A percentile compares a stretch with the other conserved stretches of the same genome.
phyloP scores from a whole-genome alignment of 1,140 invertebrate species.

The Planococcus citri region DNA sequence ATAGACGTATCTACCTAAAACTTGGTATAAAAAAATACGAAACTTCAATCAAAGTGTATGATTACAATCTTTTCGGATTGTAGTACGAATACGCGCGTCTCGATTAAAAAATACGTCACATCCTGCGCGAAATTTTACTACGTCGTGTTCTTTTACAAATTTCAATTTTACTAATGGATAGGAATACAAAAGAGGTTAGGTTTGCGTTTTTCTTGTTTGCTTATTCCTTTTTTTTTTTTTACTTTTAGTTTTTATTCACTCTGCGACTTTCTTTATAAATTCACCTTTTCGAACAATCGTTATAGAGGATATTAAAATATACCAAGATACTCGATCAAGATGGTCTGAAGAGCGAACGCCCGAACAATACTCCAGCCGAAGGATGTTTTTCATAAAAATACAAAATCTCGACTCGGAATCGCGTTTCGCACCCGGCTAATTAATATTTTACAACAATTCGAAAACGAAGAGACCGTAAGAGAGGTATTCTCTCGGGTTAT shows the following conservation, averaged over 20 bases:
- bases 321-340: not conserved
- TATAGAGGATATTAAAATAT: slow-evolving; percentile 2
- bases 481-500: too few species aligned
- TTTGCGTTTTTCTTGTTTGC: not conserved
- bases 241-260: too few species aligned
- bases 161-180: slow-evolving; percentile 20
- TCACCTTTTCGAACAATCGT: not conserved
- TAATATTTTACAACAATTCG: too few species aligned
- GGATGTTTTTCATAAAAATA: too few species aligned
- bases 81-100: not conserved
- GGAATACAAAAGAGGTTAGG: slow-evolving; percentile 1
- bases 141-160: slow-evolving; percentile 10
- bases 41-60: slow-evolving; percentile 16
- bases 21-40: not conserved
- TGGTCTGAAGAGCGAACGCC: not conserved
- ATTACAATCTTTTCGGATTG: not conserved
- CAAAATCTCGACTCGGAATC: too few species aligned
- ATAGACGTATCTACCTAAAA: too few species aligned
- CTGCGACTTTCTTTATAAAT: too few species aligned
- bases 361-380: too few species aligned
- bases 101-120: too few species aligned
- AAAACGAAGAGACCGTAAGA: too few species aligned
- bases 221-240: too few species aligned
- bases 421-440: too few species aligned
- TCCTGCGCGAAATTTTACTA: not conserved